These are phyloP conservation scores for Reinhardtius hippoglossoides DNA, from an alignment of 2,113 vertebrate species.

Conservation along the genomic window DNA sequence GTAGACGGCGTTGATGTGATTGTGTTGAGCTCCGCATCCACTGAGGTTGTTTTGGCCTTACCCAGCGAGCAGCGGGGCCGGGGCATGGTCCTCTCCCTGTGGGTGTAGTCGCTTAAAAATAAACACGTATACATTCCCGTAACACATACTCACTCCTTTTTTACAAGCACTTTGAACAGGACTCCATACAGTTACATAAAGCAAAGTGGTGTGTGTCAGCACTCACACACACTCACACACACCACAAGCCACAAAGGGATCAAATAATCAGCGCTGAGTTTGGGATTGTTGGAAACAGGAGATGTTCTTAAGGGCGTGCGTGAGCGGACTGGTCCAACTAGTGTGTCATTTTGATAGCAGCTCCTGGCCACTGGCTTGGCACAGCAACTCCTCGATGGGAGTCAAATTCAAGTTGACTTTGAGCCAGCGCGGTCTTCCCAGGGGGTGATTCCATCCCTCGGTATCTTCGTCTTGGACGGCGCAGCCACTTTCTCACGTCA, in stretches of 20 bases:
- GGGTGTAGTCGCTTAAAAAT: constrained; percentile 56
- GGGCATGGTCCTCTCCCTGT: constrained; percentile 24
- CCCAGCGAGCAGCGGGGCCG: constrained; percentile 15
- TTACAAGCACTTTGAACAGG: constrained; percentile 50
- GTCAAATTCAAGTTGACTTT: constrained; percentile 64
- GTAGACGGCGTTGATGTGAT: constrained; percentile 45
- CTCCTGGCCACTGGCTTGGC: constrained; percentile 63
- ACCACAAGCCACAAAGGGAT: constrained; percentile 53
- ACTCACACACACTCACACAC: constrained; percentile 14
- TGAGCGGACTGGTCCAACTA: constrained; percentile 52
- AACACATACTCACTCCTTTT: constrained; percentile 21
- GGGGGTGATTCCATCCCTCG: constrained; percentile 47
- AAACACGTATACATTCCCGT: constrained; percentile 46
- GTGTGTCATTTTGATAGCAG: constrained; percentile 66
- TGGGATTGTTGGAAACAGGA: constrained; percentile 46
- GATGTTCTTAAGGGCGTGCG: constrained; percentile 55
- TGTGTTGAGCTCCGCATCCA: constrained; percentile 36
- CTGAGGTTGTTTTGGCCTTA: constrained; percentile 34
- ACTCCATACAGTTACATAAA: constrained; percentile 38
- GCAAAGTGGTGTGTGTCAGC: background rate
- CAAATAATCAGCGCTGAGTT: constrained; percentile 54
- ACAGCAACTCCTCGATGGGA: constrained; percentile 37
- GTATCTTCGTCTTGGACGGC: constrained; percentile 53
- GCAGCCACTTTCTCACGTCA: constrained; percentile 49
- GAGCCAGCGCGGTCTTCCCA: constrained; percentile 42